phyloP scores from a whole-genome alignment of 2,113 vertebrate genomes.

The Ceyx margarethae region DNA sequence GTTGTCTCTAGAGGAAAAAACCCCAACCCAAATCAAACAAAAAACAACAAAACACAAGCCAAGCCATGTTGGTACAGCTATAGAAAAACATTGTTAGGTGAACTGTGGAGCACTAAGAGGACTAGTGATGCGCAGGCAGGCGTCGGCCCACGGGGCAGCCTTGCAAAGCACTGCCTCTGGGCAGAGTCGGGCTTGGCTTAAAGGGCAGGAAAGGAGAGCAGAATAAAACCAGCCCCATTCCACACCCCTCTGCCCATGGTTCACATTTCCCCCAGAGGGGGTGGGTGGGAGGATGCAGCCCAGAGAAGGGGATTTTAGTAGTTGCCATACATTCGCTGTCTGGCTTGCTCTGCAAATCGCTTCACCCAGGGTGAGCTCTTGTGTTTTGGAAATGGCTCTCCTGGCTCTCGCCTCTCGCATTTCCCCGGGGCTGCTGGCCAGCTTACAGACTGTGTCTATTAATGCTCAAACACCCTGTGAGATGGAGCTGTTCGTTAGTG shows the following conservation, averaged over 20 bases:
- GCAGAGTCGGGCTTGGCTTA: rapidly evolving
- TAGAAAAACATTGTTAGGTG: background rate
- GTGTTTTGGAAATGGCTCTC: background rate
- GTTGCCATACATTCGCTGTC: background rate
- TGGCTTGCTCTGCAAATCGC: background rate
- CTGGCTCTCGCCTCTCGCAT: background rate
- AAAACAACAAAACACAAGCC: too few relatives aligned
- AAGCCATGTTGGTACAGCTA: background rate
- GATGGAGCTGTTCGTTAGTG: background rate
- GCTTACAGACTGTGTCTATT: background rate
- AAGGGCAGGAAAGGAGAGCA: background rate
- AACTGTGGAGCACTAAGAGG: background rate
- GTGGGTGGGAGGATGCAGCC: background rate
- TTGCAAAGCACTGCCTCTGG: background rate
- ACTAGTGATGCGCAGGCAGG: rapidly evolving
- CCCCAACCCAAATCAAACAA: too few relatives aligned
- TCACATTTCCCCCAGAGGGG: background rate
- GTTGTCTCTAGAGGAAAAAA: background rate
- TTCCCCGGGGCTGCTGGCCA: background rate
- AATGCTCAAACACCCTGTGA: background rate
- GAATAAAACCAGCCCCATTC: background rate
- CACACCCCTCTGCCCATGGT: too few relatives aligned
- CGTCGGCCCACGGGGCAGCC: rapidly evolving
- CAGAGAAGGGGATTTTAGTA: background rate
- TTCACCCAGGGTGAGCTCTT: background rate